These are phyloP conservation scores for Trimorus sp. DNA, from an alignment of 2,888 invertebrate species.

Conservation along the genomic window DNA sequence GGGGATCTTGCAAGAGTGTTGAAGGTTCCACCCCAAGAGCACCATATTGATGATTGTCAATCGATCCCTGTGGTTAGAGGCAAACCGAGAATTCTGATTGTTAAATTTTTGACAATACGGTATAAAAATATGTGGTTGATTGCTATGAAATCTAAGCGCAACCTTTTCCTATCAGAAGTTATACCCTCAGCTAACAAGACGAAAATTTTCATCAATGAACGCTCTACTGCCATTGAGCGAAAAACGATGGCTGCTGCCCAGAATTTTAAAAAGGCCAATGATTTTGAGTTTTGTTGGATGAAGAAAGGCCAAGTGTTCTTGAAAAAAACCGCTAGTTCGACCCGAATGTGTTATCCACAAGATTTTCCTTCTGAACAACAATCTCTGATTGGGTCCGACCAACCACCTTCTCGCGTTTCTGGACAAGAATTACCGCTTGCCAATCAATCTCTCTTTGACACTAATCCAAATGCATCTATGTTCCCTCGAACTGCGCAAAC, in stretches of 20 bases:
- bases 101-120: background rate
- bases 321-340: background rate
- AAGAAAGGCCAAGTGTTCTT: background rate
- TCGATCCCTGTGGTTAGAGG: background rate
- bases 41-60: slow-evolving; percentile 11
- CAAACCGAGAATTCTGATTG: background rate
- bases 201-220: slow-evolving; percentile 2
- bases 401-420: too few species aligned
- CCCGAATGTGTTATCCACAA: too few species aligned
- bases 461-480: too few species aligned
- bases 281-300: slow-evolving; percentile 13
- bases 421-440: too few species aligned
- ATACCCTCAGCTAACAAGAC: too few species aligned
- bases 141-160: background rate
- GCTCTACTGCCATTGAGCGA: slow-evolving; percentile 2
- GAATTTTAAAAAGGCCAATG: background rate
- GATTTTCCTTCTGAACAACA: background rate
- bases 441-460: too few species aligned
- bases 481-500: too few species aligned
- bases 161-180: background rate
- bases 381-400: background rate
- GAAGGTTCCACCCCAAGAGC: background rate
- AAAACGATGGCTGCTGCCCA: slow-evolving; percentile 1
- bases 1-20: background rate
- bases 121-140: background rate